These are phyloP conservation scores for Bradynema listronoti DNA, from an alignment of 1,140 invertebrate species.

Conservation along the genomic window DNA sequence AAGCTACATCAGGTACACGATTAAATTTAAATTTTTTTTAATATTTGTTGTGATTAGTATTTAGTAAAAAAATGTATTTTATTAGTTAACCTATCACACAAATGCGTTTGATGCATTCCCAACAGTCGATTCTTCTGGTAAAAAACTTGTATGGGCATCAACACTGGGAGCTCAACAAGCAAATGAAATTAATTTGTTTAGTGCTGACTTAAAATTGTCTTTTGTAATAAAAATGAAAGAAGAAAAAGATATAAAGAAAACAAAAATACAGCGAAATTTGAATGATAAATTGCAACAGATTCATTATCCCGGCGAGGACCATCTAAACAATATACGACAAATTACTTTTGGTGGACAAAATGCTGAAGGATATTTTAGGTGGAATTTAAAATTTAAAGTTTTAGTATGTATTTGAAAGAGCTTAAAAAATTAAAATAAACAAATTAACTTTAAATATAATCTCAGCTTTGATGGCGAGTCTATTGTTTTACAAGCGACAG, in stretches of 20 bases:
- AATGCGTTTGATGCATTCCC: neutral
- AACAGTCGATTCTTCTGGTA: neutral
- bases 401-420: neutral
- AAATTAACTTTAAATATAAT: neutral
- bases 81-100: slow-evolving; percentile 5
- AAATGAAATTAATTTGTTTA: slow-evolving; percentile 14
- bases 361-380: slow-evolving; percentile 41
- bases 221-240: slow-evolving; percentile 2
- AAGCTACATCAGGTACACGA: too few species aligned
- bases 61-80: neutral
- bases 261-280: neutral
- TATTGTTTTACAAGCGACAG: slow-evolving; percentile 32
- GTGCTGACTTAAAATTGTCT: slow-evolving; percentile 12
- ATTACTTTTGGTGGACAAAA: slow-evolving; percentile 36
- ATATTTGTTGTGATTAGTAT: neutral
- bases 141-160: slow-evolving; percentile 6
- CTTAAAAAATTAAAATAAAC: neutral
- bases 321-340: slow-evolving; percentile 29
- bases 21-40: neutral
- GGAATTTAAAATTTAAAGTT: slow-evolving; percentile 11
- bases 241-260: neutral
- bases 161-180: neutral
- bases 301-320: slow-evolving; percentile 24
- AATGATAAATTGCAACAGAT: slow-evolving; percentile 1
- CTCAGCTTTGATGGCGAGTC: slow-evolving; percentile 24